Evolutionary conservation across 2,113 vertebrate genomes (phyloP), one percentile per base, ranked within the genome.

Genomic region (Platycercus adscitus): DNA sequence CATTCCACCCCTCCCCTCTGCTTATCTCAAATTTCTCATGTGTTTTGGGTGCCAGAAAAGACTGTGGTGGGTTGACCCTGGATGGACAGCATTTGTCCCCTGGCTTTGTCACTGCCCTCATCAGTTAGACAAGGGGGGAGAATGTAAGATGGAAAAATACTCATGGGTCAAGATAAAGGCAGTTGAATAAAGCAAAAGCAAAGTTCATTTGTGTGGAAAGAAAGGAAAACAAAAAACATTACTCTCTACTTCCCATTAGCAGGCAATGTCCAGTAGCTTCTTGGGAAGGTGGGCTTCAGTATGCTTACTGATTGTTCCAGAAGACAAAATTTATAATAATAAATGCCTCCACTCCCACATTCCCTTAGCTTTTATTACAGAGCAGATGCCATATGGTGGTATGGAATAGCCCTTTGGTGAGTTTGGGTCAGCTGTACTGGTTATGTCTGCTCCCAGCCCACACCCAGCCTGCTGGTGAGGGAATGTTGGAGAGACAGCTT

Each of bases 341-440:
- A 44, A 63, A 68, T 41, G 26, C 5, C 5, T 4, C 7, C 6
- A 3, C 2, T 1, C 2, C 3, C 8, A 7, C 23, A 17, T 39
- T 33, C 23, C n/a, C 25, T 31, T 72, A 35, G 5, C 7, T 94
- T 87, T 83, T 46, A 46, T 52, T 63, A 7, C 41, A 56, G 20
- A 83, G 24, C 9, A 75, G 13, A 75, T 16, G n/a, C 31, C 17
- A 35, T 35, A 21, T 33, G 13, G 15, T 56, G 15, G 10, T 46
- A 33, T 8, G 31, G 43, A 58, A 52, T 47, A 73, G 28, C 15
- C 20, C 25, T 47, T 75, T 58, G 25, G 29, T 23, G 47, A 58
- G 7, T 8, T 50, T 19, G 33, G 17, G 23, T 83, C 28, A 83
- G 28, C 47, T 52, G 9, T 56, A 17, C 35, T 50, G 58, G 14